Evolutionary conservation across 2,888 invertebrate species (phyloP).

Genomic region (Neoaliturus tenellus): DNA sequence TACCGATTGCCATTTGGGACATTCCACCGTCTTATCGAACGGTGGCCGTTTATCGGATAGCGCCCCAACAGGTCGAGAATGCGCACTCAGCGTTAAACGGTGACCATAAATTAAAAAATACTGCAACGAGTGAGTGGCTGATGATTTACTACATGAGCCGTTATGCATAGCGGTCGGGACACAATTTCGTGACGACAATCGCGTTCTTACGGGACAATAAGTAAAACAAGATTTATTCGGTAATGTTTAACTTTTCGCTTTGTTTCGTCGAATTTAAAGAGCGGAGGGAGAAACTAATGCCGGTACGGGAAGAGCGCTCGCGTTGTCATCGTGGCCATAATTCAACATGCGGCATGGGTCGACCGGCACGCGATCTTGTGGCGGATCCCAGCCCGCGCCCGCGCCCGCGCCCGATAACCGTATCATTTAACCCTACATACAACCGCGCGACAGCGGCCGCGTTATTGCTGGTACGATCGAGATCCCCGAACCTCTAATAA

Average conservation of each 20-base stretch:
- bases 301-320: slow-evolving; percentile 34
- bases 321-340: slow-evolving; percentile 41
- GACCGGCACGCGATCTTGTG: too few species aligned
- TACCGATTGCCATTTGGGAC: too few species aligned
- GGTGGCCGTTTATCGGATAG: too few species aligned
- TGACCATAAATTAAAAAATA: slow-evolving; percentile 33
- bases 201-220: slow-evolving; percentile 47
- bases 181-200: slow-evolving; percentile 44
- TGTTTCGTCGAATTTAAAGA: slow-evolving; percentile 51
- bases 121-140: slow-evolving; percentile 2
- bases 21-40: too few species aligned
- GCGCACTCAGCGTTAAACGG: background rate
- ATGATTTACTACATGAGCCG: background rate
- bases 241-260: slow-evolving; percentile 51
- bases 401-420: slow-evolving; percentile 44
- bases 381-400: background rate
- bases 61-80: slow-evolving; percentile 19
- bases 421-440: slow-evolving; percentile 45
- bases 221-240: slow-evolving; percentile 52
- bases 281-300: slow-evolving; percentile 39
- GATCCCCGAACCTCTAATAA: slow-evolving; percentile 5
- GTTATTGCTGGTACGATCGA: slow-evolving; percentile 14
- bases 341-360: slow-evolving; percentile 37
- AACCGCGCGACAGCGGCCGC: background rate
- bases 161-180: slow-evolving; percentile 19